Evolutionary conservation across 2,888 invertebrate genomes (phyloP).

Genomic region (Pandemis cinnamomeana): DNA sequence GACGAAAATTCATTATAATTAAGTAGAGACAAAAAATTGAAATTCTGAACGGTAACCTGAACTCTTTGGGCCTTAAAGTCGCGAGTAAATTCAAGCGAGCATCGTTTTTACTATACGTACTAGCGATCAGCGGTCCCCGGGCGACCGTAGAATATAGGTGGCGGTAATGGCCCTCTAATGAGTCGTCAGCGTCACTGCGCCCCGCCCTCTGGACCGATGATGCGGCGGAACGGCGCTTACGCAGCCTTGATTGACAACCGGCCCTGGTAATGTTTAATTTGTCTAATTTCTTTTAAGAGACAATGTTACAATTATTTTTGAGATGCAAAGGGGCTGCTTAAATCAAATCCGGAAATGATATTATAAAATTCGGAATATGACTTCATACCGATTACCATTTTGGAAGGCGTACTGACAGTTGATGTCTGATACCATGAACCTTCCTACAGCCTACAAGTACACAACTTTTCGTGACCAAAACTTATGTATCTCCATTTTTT

Average conservation of each 20-base stretch:
- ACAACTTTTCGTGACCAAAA: too few relatives aligned
- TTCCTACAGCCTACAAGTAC: too few relatives aligned
- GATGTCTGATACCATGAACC: too few relatives aligned
- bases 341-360: not conserved
- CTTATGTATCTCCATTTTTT: not conserved
- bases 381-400: too few relatives aligned
- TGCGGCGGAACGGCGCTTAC: conserved; percentile 19
- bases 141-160: conserved; percentile 45
- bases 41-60: too few relatives aligned
- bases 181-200: conserved; percentile 68
- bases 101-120: conserved; percentile 30
- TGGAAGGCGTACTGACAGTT: too few relatives aligned
- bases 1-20: too few relatives aligned
- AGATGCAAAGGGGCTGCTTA: not conserved
- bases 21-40: too few relatives aligned
- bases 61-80: too few relatives aligned
- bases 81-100: not conserved
- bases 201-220: conserved; percentile 49
- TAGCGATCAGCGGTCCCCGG: conserved; percentile 41
- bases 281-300: conserved; percentile 39
- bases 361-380: too few relatives aligned
- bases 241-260: conserved; percentile 43
- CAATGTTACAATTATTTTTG: not conserved
- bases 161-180: conserved; percentile 64
- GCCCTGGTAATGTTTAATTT: conserved; percentile 43